Percentiles rank a stretch among this genome's conserved stretches.
phyloP scores from a whole-genome alignment of 2,797 vertebrate species.

The Pseudotriccus pelzelni region DNA sequence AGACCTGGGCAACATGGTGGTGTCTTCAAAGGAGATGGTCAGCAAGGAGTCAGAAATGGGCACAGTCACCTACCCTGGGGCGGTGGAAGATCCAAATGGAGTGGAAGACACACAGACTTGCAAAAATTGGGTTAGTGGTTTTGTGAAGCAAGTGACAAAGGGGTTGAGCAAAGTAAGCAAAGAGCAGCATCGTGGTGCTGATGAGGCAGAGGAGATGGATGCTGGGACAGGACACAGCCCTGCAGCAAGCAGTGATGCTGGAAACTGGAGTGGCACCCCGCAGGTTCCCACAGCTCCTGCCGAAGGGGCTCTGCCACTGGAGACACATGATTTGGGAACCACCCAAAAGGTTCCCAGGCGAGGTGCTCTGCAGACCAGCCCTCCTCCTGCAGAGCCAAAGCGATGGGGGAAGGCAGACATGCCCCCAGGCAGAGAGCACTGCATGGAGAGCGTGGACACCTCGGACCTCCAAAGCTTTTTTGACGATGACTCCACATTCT shows the following conservation, averaged over 20 bases:
- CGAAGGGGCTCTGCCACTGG: background rate
- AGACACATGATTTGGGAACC: background rate
- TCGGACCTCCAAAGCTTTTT: conserved; percentile 80
- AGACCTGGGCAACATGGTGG: background rate
- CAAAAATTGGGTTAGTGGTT: conserved; percentile 16
- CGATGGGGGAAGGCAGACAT: background rate
- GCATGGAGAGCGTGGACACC: fast-evolving
- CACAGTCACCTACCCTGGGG: background rate
- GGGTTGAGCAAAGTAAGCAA: conserved; percentile 12
- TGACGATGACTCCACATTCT: conserved; percentile 88
- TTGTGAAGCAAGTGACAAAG: conserved; percentile 41
- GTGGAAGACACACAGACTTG: background rate
- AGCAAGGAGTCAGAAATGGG: background rate
- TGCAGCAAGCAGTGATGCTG: fast-evolving
- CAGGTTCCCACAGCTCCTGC: background rate
- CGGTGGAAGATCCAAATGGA: background rate
- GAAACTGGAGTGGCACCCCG: background rate
- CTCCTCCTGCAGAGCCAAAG: background rate
- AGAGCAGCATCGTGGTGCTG: conserved; percentile 6
- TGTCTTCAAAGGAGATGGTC: background rate
- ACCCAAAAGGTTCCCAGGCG: background rate
- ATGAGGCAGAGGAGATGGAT: background rate
- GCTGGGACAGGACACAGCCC: background rate
- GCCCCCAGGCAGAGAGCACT: background rate
- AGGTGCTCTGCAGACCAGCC: background rate